Conservation (phyloP, 2,113 vertebrate genomes). For the Narcine bancroftii region DNA sequence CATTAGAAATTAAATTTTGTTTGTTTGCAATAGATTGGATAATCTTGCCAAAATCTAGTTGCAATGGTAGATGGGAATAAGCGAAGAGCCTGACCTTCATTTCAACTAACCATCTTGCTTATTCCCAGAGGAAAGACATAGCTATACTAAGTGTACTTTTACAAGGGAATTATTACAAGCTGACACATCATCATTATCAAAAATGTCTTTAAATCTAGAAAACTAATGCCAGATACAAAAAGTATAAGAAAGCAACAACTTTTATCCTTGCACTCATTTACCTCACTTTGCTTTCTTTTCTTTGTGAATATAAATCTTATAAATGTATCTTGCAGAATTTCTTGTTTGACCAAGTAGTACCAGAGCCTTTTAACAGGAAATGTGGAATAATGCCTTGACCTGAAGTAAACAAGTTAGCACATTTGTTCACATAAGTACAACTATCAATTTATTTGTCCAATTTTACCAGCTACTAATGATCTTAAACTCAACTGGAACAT, state of each 20-base stretch:
- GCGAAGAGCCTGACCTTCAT: not conserved
- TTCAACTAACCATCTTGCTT: not conserved
- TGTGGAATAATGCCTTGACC: constrained; percentile 81
- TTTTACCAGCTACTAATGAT: not conserved
- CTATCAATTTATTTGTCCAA: not conserved
- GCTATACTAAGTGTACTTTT: not conserved
- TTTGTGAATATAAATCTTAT: constrained; percentile 97
- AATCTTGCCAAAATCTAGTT: not conserved
- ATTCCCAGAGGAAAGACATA: not conserved
- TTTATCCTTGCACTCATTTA: constrained; percentile 49
- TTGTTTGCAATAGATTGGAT: not conserved
- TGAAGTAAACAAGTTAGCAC: constrained; percentile 44
- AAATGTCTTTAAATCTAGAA: not conserved
- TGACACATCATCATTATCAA: constrained; percentile 22
- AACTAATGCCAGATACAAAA: not conserved
- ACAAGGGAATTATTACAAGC: not conserved
- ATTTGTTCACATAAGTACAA: not conserved
- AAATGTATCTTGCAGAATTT: constrained; percentile 86
- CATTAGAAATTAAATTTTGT: not conserved
- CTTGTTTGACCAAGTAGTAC: constrained; percentile 95
- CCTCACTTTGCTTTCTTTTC: constrained; percentile 96
- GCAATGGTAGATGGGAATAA: not conserved
- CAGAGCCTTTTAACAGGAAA: constrained; percentile 87
- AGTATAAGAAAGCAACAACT: not conserved
- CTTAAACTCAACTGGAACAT: not conserved